These are phyloP conservation scores for Lasioglossum marginatum DNA, from an alignment of 2,888 invertebrate genomes.

Conservation along the genomic window DNA sequence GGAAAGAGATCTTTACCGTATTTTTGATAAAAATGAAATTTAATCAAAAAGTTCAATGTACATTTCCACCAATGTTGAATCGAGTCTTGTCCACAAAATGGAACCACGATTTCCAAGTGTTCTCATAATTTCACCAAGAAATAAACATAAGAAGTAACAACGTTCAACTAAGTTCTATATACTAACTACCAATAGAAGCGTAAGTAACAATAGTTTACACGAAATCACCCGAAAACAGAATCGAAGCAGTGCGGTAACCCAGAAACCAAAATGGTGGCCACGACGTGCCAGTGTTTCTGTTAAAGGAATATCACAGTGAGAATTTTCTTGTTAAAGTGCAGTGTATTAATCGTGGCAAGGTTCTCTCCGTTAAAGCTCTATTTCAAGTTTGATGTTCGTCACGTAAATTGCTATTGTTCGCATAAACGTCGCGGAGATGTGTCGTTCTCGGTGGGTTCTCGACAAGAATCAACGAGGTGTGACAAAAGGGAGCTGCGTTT, in stretches of 20 bases:
- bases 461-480: background rate
- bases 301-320: background rate
- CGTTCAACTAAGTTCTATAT: background rate
- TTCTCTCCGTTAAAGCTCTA: background rate
- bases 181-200: background rate
- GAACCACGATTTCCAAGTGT: background rate
- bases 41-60: background rate
- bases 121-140: background rate
- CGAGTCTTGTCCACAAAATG: background rate
- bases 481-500: background rate
- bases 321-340: constrained; percentile 18
- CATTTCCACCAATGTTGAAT: background rate
- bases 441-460: background rate
- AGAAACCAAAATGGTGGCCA: background rate
- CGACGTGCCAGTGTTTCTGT: background rate
- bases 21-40: background rate
- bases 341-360: constrained; percentile 2
- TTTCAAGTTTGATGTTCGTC: background rate
- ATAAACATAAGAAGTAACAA: background rate
- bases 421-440: background rate
- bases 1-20: background rate
- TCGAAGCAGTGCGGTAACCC: background rate
- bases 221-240: background rate
- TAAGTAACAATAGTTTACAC: background rate
- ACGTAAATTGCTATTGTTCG: background rate